Evolutionary conservation across 2,888 invertebrate species (phyloP).

Genomic region (Andrena hattorfiana): DNA sequence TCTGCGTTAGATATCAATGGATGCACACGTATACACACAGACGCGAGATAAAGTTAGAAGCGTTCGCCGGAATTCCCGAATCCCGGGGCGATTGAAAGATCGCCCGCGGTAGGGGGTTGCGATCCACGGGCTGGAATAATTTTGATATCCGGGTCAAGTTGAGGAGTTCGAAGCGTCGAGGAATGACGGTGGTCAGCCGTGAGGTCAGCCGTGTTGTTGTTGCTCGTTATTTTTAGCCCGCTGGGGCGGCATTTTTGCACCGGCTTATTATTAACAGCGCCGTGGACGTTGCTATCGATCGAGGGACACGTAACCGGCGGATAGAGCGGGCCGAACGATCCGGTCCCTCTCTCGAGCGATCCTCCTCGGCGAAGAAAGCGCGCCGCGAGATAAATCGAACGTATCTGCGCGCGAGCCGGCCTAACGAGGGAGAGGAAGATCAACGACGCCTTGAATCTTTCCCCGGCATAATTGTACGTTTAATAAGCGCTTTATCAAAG

Average conservation of each 20-base stretch:
- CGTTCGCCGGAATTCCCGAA: conserved; percentile 1
- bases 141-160: conserved; percentile 80
- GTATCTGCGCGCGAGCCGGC: neutral
- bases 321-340: conserved; percentile 17
- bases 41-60: neutral
- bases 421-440: conserved; percentile 21
- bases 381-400: neutral
- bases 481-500: conserved; percentile 82
- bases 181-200: conserved; percentile 78
- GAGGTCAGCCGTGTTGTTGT: conserved; percentile 77
- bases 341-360: neutral
- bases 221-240: conserved; percentile 76
- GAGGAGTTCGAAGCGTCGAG: conserved; percentile 80
- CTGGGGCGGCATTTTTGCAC: conserved; percentile 63
- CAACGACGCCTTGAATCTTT: conserved; percentile 71
- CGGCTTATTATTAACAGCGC: conserved; percentile 67
- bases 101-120: conserved; percentile 27
- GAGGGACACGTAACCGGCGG: conserved; percentile 47
- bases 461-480: conserved; percentile 80
- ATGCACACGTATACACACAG: neutral
- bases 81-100: conserved; percentile 20
- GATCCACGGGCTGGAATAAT: conserved; percentile 34
- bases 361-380: neutral
- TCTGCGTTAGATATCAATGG: neutral
- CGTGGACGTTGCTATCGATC: conserved; percentile 40